Evolutionary conservation across 2,888 invertebrate genomes (phyloP).

Genomic region (Trypoxylon attenuatum): DNA sequence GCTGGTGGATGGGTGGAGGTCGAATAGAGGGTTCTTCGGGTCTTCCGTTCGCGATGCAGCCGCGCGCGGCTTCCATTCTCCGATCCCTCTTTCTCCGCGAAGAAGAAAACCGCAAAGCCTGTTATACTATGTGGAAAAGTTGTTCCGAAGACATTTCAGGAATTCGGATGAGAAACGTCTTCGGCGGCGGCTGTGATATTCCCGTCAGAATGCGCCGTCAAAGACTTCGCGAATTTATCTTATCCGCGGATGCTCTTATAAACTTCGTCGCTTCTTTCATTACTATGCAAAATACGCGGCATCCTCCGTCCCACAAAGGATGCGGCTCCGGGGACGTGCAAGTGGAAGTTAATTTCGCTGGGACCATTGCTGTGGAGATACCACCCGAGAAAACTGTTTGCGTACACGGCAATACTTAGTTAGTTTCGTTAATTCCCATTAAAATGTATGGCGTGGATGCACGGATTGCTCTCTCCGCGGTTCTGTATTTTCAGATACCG

Average conservation of each 20-base stretch:
- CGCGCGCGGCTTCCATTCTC: slow-evolving; percentile 10
- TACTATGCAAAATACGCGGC: slow-evolving; percentile 3
- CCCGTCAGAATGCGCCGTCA: not conserved
- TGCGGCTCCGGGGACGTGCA: not conserved
- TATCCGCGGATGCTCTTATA: not conserved
- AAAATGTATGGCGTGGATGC: slow-evolving; percentile 26
- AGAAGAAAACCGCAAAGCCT: not conserved
- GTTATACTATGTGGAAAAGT: slow-evolving; percentile 16
- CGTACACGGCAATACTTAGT: not conserved
- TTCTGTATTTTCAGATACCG: slow-evolving; percentile 21
- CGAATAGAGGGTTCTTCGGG: not conserved
- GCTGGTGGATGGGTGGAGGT: slow-evolving; percentile 15
- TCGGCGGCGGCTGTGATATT: not conserved
- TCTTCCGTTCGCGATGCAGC: slow-evolving; percentile 27
- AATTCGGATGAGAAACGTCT: slow-evolving; percentile 26
- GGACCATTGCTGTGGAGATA: not conserved
- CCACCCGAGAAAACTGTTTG: not conserved
- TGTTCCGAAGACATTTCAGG: slow-evolving; percentile 15
- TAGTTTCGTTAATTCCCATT: slow-evolving; percentile 14
- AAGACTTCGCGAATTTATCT: slow-evolving; percentile 16
- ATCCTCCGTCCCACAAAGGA: not conserved
- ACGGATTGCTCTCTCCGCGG: slow-evolving; percentile 4
- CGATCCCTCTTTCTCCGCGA: not conserved
- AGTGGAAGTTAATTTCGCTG: not conserved
- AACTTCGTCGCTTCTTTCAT: slow-evolving; percentile 2